phyloP scores from a whole-genome alignment of 2,888 invertebrate species.

The Amblyjoppa fuscipennis region DNA sequence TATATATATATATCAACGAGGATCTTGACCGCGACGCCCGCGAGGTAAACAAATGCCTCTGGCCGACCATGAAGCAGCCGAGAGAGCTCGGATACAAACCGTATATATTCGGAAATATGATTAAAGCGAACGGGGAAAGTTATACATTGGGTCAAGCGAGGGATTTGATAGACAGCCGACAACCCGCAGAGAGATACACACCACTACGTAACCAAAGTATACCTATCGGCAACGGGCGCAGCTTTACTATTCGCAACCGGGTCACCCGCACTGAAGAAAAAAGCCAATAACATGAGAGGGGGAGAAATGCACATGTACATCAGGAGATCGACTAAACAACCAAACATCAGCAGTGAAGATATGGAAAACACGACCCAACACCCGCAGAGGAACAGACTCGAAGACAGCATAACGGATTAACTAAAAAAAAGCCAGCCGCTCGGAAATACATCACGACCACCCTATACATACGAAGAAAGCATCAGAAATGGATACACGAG shows the following conservation, averaged over 20 bases:
- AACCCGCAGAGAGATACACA: neutral
- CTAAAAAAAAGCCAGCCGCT: neutral
- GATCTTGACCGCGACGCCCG: constrained; percentile 1
- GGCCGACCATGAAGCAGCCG: neutral
- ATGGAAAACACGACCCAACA: neutral
- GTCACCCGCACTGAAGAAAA: neutral
- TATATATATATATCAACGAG: constrained; percentile 7
- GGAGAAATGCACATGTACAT: constrained; percentile 2
- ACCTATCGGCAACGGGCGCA: no score
- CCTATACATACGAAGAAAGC: neutral
- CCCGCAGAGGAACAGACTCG: no score
- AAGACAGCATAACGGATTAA: neutral
- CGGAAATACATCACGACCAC: neutral
- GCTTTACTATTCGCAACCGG: neutral
- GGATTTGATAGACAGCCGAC: neutral
- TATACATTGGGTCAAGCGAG: neutral
- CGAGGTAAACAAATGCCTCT: constrained; percentile 4
- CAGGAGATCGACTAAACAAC: neutral
- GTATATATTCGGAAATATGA: neutral
- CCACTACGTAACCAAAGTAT: no score
- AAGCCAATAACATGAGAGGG: neutral
- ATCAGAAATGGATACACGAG: neutral
- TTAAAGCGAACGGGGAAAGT: neutral
- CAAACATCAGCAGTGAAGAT: no score
- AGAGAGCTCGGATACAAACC: neutral